Evolutionary conservation across 2,113 vertebrate genomes (phyloP).

Genomic region (Planiliza haematocheilus): DNA sequence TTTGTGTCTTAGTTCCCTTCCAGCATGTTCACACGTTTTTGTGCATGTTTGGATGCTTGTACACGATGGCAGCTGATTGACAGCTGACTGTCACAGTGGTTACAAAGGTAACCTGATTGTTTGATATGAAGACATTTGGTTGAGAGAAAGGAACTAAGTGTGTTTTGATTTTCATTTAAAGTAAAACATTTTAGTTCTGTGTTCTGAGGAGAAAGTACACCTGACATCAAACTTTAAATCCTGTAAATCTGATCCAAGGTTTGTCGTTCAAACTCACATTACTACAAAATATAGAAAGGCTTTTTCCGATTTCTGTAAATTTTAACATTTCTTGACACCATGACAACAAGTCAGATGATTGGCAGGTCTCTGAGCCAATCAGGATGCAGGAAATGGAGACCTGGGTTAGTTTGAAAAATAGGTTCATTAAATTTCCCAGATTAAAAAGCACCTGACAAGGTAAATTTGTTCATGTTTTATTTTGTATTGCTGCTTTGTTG

Average conservation of each 20-base stretch:
- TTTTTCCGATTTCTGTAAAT: constrained; percentile 14
- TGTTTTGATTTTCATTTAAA: background rate
- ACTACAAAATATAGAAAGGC: no score
- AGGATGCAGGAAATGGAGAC: background rate
- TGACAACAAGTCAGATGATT: constrained; percentile 31
- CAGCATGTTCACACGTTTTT: constrained; percentile 40
- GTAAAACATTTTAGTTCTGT: no score
- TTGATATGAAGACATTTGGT: no score
- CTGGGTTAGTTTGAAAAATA: background rate
- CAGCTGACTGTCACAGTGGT: constrained; percentile 1
- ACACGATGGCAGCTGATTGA: background rate
- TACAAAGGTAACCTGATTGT: constrained; percentile 1
- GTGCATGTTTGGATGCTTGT: background rate
- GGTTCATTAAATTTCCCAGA: constrained; percentile 15
- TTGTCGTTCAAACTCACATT: no score
- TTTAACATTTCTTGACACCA: no score
- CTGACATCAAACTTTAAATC: background rate
- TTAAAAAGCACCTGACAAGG: constrained; percentile 13
- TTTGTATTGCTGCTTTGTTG: constrained; percentile 32
- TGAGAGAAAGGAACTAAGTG: background rate
- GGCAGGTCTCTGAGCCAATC: constrained; percentile 4
- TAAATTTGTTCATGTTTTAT: constrained; percentile 5
- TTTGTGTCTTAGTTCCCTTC: constrained; percentile 23
- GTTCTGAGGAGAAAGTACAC: background rate
- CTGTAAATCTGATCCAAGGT: background rate